These are phyloP conservation scores for Clarias batrachus DNA, from an alignment of 2,113 vertebrate species.

Conservation along the genomic window DNA sequence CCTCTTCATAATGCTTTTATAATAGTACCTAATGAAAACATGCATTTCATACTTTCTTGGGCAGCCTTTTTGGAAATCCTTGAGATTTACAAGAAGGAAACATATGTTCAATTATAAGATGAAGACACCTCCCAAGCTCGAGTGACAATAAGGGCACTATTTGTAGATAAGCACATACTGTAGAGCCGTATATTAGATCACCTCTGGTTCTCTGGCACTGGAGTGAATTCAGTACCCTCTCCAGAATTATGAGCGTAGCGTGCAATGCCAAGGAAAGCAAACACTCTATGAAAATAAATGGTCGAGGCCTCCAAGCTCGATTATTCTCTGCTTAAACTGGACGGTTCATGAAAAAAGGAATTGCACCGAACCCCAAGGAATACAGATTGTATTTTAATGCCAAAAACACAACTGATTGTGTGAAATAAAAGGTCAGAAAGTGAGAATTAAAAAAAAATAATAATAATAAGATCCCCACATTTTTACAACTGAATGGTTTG, in stretches of 20 bases:
- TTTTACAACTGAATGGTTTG: neutral
- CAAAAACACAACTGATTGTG: neutral
- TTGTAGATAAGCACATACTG: slow-evolving; percentile 17
- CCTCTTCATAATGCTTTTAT: neutral
- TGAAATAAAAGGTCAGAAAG: neutral
- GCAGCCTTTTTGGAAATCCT: neutral
- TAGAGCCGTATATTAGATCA: neutral
- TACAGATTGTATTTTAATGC: neutral
- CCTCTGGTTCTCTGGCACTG: slow-evolving; percentile 45
- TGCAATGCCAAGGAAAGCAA: slow-evolving; percentile 57
- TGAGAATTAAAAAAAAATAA: neutral
- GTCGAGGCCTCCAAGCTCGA: slow-evolving; percentile 24
- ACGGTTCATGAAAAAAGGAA: slow-evolving; percentile 6
- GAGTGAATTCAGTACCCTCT: neutral
- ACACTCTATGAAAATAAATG: slow-evolving; percentile 53
- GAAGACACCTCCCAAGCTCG: neutral
- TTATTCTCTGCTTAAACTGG: slow-evolving; percentile 26
- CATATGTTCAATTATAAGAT: neutral
- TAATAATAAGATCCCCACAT: neutral
- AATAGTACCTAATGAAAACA: neutral
- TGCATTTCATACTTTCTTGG: neutral
- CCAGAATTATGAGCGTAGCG: slow-evolving; percentile 53
- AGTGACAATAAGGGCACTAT: slow-evolving; percentile 29
- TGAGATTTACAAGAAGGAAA: neutral
- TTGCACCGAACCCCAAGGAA: neutral